phyloP scores from a whole-genome alignment of 2,888 invertebrate genomes.

The Luperina nickerlii region DNA sequence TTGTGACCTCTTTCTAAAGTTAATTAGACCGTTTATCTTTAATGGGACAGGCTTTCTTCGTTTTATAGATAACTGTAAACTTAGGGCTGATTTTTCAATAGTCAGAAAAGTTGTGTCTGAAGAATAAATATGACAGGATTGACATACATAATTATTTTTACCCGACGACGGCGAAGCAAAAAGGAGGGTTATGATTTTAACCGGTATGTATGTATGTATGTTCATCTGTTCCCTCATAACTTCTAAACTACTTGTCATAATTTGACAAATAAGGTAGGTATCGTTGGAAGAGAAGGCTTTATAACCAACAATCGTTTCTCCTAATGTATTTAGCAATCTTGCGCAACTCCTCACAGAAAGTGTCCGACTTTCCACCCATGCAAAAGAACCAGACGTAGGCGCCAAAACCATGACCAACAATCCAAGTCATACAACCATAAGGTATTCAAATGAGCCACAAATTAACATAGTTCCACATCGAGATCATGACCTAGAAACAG shows the following conservation, averaged over 20 bases:
- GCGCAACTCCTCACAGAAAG: background rate
- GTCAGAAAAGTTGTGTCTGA: too few species aligned
- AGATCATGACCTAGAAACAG: conserved; percentile 62
- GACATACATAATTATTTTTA: too few species aligned
- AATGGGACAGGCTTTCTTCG: background rate
- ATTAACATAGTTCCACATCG: conserved; percentile 52
- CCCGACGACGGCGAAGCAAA: too few species aligned
- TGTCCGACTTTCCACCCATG: background rate
- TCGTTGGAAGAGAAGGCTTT: background rate
- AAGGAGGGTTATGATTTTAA: too few species aligned
- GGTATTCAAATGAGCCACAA: conserved; percentile 47
- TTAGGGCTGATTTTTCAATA: background rate
- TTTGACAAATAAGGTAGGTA: too few species aligned
- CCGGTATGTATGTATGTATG: too few species aligned
- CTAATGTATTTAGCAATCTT: background rate
- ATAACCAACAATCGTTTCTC: background rate
- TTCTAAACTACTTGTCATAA: too few species aligned
- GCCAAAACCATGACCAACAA: conserved; percentile 43
- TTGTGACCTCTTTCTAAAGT: background rate
- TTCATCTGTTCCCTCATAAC: too few species aligned
- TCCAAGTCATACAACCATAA: background rate
- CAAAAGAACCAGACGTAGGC: conserved; percentile 22
- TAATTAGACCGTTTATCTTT: too few species aligned
- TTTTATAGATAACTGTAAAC: background rate
- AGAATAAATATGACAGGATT: too few species aligned